These are phyloP conservation scores for Bombus consobrinus DNA, from an alignment of 1,140 invertebrate species.

Conservation along the genomic window DNA sequence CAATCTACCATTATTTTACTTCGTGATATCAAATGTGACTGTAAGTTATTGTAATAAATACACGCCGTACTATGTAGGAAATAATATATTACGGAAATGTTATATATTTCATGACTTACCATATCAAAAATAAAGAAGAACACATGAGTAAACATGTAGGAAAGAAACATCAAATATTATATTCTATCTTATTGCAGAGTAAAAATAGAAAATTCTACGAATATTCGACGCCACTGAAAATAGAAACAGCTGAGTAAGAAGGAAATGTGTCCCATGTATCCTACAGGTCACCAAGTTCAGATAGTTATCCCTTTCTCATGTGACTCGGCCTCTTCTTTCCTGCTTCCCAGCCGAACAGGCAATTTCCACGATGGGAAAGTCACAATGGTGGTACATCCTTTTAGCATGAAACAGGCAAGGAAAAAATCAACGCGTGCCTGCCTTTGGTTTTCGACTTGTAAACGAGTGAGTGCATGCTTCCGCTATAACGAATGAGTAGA, in stretches of 20 bases:
- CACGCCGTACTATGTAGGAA: too few relatives aligned
- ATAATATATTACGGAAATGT: background rate
- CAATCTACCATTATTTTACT: background rate
- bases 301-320: constrained; percentile 12
- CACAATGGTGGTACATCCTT: constrained; percentile 11
- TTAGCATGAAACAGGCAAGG: background rate
- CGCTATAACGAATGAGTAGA: constrained; percentile 60
- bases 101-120: background rate
- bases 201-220: background rate
- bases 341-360: background rate
- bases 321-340: background rate
- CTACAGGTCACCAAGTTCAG: constrained; percentile 12
- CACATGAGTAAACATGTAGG: too few relatives aligned
- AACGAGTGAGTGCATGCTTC: constrained; percentile 49
- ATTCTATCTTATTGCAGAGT: background rate
- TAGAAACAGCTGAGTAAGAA: background rate
- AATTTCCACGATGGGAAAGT: constrained; percentile 57
- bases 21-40: background rate
- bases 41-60: background rate
- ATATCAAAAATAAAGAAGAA: background rate
- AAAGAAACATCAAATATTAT: too few relatives aligned
- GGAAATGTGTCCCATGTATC: background rate
- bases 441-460: constrained; percentile 38
- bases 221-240: background rate
- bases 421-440: background rate